Percentiles rank a stretch among this genome's conserved stretches.
phyloP scores from a whole-genome alignment of 1,140 invertebrate species.

The Harlomillsia oculata region DNA sequence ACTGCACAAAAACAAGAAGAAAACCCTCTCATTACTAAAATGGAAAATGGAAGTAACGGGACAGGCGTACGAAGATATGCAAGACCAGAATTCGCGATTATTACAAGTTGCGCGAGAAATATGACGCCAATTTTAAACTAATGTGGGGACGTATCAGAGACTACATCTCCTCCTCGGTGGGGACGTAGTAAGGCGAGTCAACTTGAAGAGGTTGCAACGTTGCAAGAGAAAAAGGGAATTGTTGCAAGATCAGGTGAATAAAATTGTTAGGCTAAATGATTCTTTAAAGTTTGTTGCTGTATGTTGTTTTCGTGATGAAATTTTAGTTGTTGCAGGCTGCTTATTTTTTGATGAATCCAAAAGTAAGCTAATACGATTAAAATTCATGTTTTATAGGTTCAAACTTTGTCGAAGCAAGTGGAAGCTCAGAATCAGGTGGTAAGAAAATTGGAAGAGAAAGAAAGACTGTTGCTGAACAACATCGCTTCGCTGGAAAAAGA shows the following conservation, averaged over 20 bases:
- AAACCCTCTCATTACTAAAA: constrained; percentile 75
- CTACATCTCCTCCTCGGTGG: too few relatives aligned
- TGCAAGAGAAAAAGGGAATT: constrained; percentile 77
- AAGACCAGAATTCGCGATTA: constrained; percentile 91
- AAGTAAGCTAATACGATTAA: too few relatives aligned
- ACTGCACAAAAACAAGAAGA: constrained; percentile 62
- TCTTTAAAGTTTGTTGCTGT: too few relatives aligned
- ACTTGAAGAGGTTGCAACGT: constrained; percentile 84
- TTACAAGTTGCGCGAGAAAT: constrained; percentile 89
- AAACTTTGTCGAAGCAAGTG: constrained; percentile 72
- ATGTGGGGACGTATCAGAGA: constrained; percentile 97
- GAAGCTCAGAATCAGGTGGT: constrained; percentile 90
- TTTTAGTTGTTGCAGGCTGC: background rate
- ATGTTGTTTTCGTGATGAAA: too few relatives aligned
- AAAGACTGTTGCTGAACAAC: constrained; percentile 80
- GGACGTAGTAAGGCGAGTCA: too few relatives aligned
- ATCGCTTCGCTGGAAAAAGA: constrained; percentile 90
- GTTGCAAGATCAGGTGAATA: constrained; percentile 74
- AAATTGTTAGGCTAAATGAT: constrained; percentile 69
- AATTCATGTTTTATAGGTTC: constrained; percentile 47
- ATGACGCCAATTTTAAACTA: constrained; percentile 94
- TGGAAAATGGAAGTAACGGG: constrained; percentile 96
- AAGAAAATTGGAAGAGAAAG: constrained; percentile 91
- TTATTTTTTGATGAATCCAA: constrained; percentile 7
- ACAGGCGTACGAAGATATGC: constrained; percentile 98